phyloP scores from a whole-genome alignment of 2,888 invertebrate species.

The Drosophila peninsularis region DNA sequence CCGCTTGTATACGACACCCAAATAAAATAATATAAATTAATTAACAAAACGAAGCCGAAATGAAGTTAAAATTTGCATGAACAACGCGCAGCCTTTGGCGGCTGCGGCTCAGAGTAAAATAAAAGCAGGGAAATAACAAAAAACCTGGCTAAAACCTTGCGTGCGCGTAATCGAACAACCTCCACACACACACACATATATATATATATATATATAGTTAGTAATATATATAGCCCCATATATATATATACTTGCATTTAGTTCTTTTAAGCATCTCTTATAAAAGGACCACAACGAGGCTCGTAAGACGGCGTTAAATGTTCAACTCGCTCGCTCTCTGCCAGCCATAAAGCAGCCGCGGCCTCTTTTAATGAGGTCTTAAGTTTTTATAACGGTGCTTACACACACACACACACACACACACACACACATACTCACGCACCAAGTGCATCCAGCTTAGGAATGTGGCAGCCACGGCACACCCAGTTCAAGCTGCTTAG shows the following conservation, averaged over 20 bases:
- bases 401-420: constrained; percentile 21
- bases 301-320: constrained; percentile 66
- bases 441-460: constrained; percentile 23
- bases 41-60: constrained; percentile 82
- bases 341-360: constrained; percentile 71
- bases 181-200: constrained; percentile 21
- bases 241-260: constrained; percentile 33
- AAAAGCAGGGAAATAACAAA: not conserved
- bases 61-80: constrained; percentile 80
- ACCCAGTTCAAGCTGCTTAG: constrained; percentile 28
- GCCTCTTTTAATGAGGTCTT: constrained; percentile 77
- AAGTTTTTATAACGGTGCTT: constrained; percentile 72
- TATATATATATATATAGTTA: constrained; percentile 20
- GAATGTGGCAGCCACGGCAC: constrained; percentile 46
- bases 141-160: constrained; percentile 55
- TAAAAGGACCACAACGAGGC: constrained; percentile 55
- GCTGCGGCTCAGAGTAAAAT: constrained; percentile 25
- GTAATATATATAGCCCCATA: constrained; percentile 15
- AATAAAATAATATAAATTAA: constrained; percentile 84
- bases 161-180: constrained; percentile 75
- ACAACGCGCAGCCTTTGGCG: constrained; percentile 75
- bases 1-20: constrained; percentile 75
- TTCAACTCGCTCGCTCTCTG: constrained; percentile 39
- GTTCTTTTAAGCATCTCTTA: constrained; percentile 34
- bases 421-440: not conserved